phyloP scores from a whole-genome alignment of 1,140 invertebrate species.

The Formica selysi region DNA sequence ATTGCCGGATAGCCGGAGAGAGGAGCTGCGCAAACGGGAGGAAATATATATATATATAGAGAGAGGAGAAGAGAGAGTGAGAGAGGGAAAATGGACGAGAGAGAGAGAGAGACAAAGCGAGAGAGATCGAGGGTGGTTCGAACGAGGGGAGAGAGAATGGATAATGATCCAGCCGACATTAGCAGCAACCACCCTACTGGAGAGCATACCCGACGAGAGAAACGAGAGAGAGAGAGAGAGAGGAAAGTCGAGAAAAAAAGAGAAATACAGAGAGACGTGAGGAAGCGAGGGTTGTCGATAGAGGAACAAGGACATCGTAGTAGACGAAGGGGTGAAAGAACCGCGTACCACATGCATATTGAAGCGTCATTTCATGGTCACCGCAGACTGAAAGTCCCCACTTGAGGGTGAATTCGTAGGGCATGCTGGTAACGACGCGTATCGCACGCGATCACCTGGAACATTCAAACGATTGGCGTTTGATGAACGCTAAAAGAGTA shows the following conservation, averaged over 20 bases:
- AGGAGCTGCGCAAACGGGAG: constrained; percentile 38
- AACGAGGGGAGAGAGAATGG: constrained; percentile 63
- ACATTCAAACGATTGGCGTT: constrained; percentile 50
- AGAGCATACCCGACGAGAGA: constrained; percentile 57
- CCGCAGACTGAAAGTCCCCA: constrained; percentile 70
- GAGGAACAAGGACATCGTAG: constrained; percentile 19
- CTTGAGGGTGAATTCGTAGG: constrained; percentile 54
- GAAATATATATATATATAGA: neutral
- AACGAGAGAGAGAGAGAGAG: neutral
- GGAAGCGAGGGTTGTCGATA: constrained; percentile 9
- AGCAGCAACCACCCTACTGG: constrained; percentile 68
- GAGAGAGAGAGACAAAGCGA: neutral
- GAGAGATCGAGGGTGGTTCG: constrained; percentile 40
- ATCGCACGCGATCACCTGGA: constrained; percentile 39
- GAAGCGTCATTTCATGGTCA: constrained; percentile 81
- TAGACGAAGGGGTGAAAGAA: constrained; percentile 70
- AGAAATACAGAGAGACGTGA: constrained; percentile 20
- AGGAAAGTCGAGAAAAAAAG: neutral
- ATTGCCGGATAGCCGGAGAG: constrained; percentile 70
- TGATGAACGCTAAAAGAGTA: constrained; percentile 16
- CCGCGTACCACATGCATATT: constrained; percentile 78
- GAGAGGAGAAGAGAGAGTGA: constrained; percentile 24
- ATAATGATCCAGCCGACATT: constrained; percentile 73
- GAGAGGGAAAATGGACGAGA: neutral
- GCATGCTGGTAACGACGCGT: constrained; percentile 37